Percentiles rank a stretch among this genome's conserved stretches.
These are phyloP conservation scores for Calliphora vicina DNA, from an alignment of 1,140 invertebrate genomes.

Conservation along the genomic window DNA sequence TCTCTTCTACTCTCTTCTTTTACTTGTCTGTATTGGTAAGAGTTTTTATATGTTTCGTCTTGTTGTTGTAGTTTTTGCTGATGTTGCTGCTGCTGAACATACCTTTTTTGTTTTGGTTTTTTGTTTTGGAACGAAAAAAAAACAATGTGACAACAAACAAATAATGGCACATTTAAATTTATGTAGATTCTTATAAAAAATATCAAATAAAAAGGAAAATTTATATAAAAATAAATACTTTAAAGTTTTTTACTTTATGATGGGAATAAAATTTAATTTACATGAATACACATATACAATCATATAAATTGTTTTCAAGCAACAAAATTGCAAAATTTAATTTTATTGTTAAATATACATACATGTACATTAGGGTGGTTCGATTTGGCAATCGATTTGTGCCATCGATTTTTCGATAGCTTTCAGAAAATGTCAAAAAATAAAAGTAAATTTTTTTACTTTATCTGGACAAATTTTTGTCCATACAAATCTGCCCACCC, in stretches of 20 bases:
- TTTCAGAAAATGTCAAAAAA: too few species aligned
- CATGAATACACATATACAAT: too few species aligned
- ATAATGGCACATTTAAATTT: slow-evolving; percentile 6
- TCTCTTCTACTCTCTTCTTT: neutral
- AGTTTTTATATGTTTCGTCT: neutral
- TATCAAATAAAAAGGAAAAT: neutral
- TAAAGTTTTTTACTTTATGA: neutral
- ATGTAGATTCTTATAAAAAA: neutral
- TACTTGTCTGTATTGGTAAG: neutral
- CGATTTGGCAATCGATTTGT: too few species aligned
- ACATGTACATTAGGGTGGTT: too few species aligned
- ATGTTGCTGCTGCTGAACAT: neutral
- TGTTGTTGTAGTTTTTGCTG: too few species aligned
- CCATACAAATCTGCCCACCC: too few species aligned
- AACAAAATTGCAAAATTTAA: too few species aligned
- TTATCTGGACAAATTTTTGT: too few species aligned
- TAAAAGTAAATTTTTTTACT: too few species aligned
- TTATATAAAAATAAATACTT: slow-evolving; percentile 2
- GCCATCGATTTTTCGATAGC: too few species aligned
- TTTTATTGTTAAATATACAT: too few species aligned
- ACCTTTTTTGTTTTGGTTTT: neutral
- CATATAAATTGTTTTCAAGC: too few species aligned
- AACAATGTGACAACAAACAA: slow-evolving; percentile 8
- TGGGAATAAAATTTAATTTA: neutral
- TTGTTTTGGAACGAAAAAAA: neutral